Base-by-base conservation (phyloP, 1,140 invertebrate species). In the Saccostrea cuccullata region DNA sequence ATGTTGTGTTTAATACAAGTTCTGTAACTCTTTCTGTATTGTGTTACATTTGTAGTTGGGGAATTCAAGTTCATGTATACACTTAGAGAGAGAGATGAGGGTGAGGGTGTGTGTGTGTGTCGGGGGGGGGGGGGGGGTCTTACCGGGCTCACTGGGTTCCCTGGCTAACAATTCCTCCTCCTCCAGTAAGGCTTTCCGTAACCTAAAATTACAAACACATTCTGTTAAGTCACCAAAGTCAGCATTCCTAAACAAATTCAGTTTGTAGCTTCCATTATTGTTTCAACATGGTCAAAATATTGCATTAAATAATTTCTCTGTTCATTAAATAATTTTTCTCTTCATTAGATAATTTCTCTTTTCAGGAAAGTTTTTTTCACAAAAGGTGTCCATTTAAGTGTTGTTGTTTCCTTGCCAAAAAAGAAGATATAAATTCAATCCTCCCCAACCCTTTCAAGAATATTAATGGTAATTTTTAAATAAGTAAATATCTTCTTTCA, bases 111-210 rank as follows among this genome's bases (percentile, higher is more conserved):
- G 26, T n/a, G 26, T n/a, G 67, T n/a, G 26, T n/a, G 67, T 23
- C 12, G 26, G 26, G 11, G 55, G 20, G 82, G n/a, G n/a, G 55
- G 40, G 55, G 23, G 40, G 17, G 60, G 8, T 87, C 64, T 36
- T 83, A 93, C 91, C 91, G 87, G 89, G 91, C 83, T 92, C 91
- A 55, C 17, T 55, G 9, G 82, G 20, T 73, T 86, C 82, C 89
- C 89, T 92, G 17, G 91, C 87, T 56, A 92, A 77, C 89, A 89
- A 89, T 73, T 93, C 91, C 64, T 89, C 88, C 73, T 93, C 92
- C 88, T 92, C 86, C 58, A 88, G 85, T 12, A 94, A 82, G 87
- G 91, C 88, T 82, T 91, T 90, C 67, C 92, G 90, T 85, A 94
- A 89, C 64, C 93, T 94, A 82, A 30, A 82, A 82, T 23, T 36